Evolutionary conservation across 2,113 vertebrate species (phyloP).

Genomic region (Astur gentilis): DNA sequence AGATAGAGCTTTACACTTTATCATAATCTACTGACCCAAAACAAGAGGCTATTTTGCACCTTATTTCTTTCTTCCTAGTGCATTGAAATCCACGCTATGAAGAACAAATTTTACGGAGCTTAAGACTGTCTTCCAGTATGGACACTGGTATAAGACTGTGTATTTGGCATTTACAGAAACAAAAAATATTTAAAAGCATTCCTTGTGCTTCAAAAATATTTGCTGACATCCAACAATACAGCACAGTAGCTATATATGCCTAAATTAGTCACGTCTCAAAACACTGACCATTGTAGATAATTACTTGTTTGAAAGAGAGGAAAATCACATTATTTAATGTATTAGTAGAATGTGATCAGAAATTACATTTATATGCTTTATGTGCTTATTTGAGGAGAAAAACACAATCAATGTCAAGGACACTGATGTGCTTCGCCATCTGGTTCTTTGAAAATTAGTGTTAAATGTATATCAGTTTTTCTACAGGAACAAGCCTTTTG

Average conservation of each 20-base stretch:
- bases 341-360: background rate
- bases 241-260: background rate
- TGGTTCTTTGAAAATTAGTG: background rate
- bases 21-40: background rate
- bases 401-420: background rate
- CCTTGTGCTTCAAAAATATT: background rate
- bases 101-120: background rate
- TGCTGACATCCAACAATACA: background rate
- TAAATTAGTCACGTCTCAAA: background rate
- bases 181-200: background rate
- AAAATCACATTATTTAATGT: background rate
- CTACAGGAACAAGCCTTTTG: background rate
- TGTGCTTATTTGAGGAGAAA: background rate
- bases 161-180: background rate
- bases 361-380: background rate
- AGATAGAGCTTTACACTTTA: background rate
- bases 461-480: background rate
- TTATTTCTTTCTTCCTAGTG: background rate
- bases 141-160: background rate
- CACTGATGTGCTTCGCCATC: background rate
- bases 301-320: background rate
- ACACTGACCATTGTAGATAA: background rate
- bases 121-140: background rate
- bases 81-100: background rate
- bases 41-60: background rate